Evolutionary conservation across 2,113 vertebrate species (phyloP).

Genomic region (Gymnogyps californianus): DNA sequence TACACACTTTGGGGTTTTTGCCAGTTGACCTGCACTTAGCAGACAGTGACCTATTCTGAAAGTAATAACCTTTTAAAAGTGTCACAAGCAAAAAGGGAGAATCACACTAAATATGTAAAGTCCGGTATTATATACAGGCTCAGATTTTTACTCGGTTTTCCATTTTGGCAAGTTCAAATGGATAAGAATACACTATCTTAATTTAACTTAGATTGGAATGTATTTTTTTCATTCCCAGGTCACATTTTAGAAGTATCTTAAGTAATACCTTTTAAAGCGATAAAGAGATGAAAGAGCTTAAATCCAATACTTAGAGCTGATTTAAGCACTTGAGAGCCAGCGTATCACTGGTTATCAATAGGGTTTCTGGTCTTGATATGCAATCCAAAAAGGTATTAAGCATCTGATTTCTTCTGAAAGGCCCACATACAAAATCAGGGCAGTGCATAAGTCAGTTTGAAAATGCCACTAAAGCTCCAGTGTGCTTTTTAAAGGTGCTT

Average conservation of each 20-base stretch:
- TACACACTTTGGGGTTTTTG: not conserved
- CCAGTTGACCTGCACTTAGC: conserved; percentile 17
- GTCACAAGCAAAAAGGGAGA: not conserved
- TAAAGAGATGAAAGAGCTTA: not conserved
- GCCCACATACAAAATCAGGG: not conserved
- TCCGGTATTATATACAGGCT: not conserved
- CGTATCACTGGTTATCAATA: not conserved
- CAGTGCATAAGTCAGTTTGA: not conserved
- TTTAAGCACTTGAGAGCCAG: not conserved
- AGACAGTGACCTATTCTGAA: not conserved
- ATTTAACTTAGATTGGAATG: not conserved
- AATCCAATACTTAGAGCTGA: not conserved
- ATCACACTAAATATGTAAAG: not conserved
- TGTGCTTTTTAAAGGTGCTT: not conserved
- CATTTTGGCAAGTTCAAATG: not conserved
- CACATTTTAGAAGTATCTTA: not conserved
- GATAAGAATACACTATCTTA: not conserved
- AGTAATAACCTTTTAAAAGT: conserved; percentile 9
- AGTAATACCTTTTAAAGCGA: not conserved
- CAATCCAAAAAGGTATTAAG: not conserved
- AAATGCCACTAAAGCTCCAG: not conserved
- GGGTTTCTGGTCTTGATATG: not conserved
- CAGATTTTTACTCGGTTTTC: not conserved
- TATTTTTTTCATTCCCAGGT: not conserved
- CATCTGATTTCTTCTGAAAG: not conserved